These are phyloP conservation scores for Lamproptera curius DNA, from an alignment of 2,888 invertebrate species.

Conservation along the genomic window DNA sequence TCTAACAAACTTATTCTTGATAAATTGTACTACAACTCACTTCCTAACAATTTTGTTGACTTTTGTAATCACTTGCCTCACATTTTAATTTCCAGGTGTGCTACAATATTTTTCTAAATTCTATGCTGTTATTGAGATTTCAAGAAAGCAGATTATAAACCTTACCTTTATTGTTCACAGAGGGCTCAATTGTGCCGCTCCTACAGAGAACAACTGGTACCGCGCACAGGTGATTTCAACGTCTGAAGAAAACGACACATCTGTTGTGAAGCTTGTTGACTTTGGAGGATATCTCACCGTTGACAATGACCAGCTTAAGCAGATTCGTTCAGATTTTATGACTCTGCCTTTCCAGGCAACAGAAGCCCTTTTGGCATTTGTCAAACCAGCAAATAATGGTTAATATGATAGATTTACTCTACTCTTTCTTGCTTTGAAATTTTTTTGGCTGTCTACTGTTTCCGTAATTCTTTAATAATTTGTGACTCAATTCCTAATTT, in stretches of 20 bases:
- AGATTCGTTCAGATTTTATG: conserved; percentile 96
- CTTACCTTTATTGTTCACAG: conserved; percentile 62
- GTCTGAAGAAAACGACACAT: conserved; percentile 83
- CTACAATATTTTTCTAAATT: too few species aligned
- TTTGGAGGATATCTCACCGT: conserved; percentile 95
- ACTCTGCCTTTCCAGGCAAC: conserved; percentile 97
- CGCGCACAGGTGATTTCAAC: conserved; percentile 88
- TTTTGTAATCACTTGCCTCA: too few species aligned
- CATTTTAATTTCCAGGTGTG: too few species aligned
- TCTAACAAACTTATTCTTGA: too few species aligned
- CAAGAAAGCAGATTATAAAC: neutral
- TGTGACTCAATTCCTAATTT: too few species aligned
- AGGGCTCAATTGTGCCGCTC: conserved; percentile 94
- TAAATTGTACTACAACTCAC: too few species aligned
- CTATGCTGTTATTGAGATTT: too few species aligned
- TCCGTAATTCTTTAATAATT: neutral
- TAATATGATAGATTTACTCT: conserved; percentile 23
- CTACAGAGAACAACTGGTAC: conserved; percentile 92
- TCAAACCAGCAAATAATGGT: conserved; percentile 87
- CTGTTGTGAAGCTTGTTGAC: conserved; percentile 94
- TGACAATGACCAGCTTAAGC: conserved; percentile 87
- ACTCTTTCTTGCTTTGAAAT: conserved; percentile 5
- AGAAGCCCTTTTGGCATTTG: conserved; percentile 95
- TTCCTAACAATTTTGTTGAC: too few species aligned
- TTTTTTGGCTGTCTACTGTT: conserved; percentile 13